Evolutionary conservation across 2,888 invertebrate genomes (phyloP), one percentile per base, ranked within the genome.

Genomic region (Caenorhabditis sp.): DNA sequence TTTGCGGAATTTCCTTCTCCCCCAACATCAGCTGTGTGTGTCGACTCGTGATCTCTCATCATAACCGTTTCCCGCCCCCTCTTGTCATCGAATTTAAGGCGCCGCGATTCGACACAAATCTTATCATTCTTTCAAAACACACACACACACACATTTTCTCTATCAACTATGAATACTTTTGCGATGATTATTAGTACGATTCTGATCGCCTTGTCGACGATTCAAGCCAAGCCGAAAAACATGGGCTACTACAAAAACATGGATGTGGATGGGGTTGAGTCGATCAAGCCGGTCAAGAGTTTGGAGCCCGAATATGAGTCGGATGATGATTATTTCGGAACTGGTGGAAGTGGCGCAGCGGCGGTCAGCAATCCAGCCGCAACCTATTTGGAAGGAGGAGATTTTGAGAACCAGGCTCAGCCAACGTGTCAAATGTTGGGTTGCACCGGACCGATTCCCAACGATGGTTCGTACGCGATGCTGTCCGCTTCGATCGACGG

Each of bases 401-500:
- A 81, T 64, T 73, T 84, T 37, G 83, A 83, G 24, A 83, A 83
- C 67, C 68, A 83, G 23, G 57, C 69, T 36, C 68, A 76, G 21
- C 83, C 85, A 61, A 73, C 76, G 23, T 85, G 85, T 66, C 76
- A 75, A 53, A 79, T 85, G 82, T 62, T 82, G 55, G 84, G 83
- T 57, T 85, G 85, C 74, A 79, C 79, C 37, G 85, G 85, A 54
- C 84, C 85, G 24, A 66, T 84, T 54, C 79, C 83, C 36, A 82
- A 85, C 62, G 84, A 85, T 73, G 81, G 79, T 36, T 78, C 81
- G 36, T 74, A 82, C 71, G 62, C 77, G 19, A 59, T 79, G 51
- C 54, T 71, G 31, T 60, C 61, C 43, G 67, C 58, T n/a, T 49
- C 63, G 21, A 24, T 69, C 31, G 69, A 77, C 17, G 58, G 69